Base-by-base conservation (phyloP, 2,888 invertebrate genomes). In the Geotrupes spiniger region DNA sequence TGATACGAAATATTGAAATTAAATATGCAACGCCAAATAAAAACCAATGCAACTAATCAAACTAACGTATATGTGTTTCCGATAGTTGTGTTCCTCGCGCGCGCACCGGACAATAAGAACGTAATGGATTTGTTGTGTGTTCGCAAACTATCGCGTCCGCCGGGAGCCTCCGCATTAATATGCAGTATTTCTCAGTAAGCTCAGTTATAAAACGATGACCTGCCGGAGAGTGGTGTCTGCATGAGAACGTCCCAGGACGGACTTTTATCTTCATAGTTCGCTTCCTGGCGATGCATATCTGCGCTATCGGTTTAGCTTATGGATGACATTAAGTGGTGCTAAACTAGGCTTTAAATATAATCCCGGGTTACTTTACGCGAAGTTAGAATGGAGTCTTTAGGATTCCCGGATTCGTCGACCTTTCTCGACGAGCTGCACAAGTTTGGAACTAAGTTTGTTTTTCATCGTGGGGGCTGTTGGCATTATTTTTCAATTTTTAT, bases 291-390 rank as follows among this genome's bases (percentile, higher is more conserved):
- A 58, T 61, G 60, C 61, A 62, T 62, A 62, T 60, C 59, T 54
- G 53, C 49, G 60, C 62, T 62, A 63, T 63, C 62, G 62, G 60
- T 62, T 62, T 58, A 61, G 61, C 61, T 63, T 63, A 63, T 54
- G 57, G 61, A 61, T 63, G 63, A 63, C 66, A 60, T 64, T 63
- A 64, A 63, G 63, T 63, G 63, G 60, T 58, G 57, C 63, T 63
- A 66, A 66, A 66, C 61, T 63, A 60, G 62, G 63, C 61, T 64
- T 63, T 61, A 62, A 63, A 63, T 64, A 63, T 66, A 64, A 67
- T 63, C 65, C 63, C 25, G 52, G 59, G 57, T 59, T 60, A 59
- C 53, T 56, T 56, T 54, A 53, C 53, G 56, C 53, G 51, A 58
- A 58, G 56, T 63, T 63, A 57, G 58, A 47, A 54, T 25, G 21